phyloP scores from a whole-genome alignment of 2,113 vertebrate genomes.

The Onychorhynchus coronatus region DNA sequence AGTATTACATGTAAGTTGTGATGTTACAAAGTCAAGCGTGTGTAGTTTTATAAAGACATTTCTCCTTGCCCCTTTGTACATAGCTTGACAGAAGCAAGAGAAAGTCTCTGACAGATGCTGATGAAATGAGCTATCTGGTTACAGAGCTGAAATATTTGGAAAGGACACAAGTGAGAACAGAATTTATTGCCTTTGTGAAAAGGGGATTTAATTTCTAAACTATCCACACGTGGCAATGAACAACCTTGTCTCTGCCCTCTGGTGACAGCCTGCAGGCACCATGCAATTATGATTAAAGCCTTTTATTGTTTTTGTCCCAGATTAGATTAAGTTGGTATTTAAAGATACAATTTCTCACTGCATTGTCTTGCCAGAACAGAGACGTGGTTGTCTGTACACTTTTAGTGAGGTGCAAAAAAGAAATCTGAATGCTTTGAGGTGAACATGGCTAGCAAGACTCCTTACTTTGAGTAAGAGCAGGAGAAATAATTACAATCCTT shows the following conservation, averaged over 20 bases:
- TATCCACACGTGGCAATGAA: conserved; percentile 17
- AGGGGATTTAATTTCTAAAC: conserved; percentile 60
- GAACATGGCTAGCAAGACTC: background rate
- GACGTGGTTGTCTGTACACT: background rate
- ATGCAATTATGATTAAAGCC: conserved; percentile 46
- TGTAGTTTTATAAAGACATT: background rate
- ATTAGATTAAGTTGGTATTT: conserved; percentile 63
- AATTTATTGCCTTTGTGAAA: conserved; percentile 51
- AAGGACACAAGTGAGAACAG: conserved; percentile 34
- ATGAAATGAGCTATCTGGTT: conserved; percentile 46
- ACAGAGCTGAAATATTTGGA: conserved; percentile 52
- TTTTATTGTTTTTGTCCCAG: conserved; percentile 59
- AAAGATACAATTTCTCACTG: conserved; percentile 56
- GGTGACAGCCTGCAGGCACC: conserved; percentile 47
- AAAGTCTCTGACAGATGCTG: conserved; percentile 19
- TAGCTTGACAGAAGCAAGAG: conserved; percentile 17
- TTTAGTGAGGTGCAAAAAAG: background rate
- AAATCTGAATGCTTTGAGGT: background rate
- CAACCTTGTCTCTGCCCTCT: conserved; percentile 62
- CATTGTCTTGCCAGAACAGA: background rate
- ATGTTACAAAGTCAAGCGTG: background rate
- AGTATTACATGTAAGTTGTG: background rate
- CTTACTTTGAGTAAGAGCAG: background rate
- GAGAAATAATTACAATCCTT: background rate
- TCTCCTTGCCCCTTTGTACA: conserved; percentile 8